Evolutionary conservation across 2,113 vertebrate genomes (phyloP).

Genomic region (Lates calcarifer): DNA sequence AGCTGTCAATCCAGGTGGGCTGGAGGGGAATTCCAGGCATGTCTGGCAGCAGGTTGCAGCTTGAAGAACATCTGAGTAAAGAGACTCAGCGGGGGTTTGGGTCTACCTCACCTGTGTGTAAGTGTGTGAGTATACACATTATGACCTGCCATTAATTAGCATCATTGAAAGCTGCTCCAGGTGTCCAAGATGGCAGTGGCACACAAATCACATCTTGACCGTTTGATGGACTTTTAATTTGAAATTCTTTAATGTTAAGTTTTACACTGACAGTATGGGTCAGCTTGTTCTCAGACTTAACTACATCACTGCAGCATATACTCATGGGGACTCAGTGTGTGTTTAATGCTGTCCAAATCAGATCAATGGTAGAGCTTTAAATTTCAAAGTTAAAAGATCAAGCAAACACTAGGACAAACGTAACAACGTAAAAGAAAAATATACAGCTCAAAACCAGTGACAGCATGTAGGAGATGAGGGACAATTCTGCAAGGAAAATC

Average conservation of each 20-base stretch:
- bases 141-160: conserved; percentile 12
- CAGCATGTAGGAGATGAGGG: too few relatives aligned
- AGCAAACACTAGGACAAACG: too few relatives aligned
- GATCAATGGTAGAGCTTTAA: too few relatives aligned
- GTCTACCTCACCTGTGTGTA: conserved; percentile 16
- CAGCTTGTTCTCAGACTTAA: too few relatives aligned
- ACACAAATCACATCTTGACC: neutral
- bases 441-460: too few relatives aligned
- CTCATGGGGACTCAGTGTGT: neutral
- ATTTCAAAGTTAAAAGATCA: too few relatives aligned
- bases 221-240: neutral
- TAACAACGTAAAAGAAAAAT: too few relatives aligned
- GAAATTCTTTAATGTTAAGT: neutral
- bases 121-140: conserved; percentile 7
- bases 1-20: conserved; percentile 67
- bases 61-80: conserved; percentile 48
- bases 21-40: conserved; percentile 69
- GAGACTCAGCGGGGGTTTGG: conserved; percentile 18
- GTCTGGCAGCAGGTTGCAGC: conserved; percentile 60
- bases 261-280: neutral
- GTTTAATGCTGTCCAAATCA: too few relatives aligned
- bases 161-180: conserved; percentile 13
- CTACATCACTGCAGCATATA: neutral
- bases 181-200: neutral
- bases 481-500: too few relatives aligned